Conservation (phyloP, 2,888 invertebrate species). For the Sussaba pulchella region DNA sequence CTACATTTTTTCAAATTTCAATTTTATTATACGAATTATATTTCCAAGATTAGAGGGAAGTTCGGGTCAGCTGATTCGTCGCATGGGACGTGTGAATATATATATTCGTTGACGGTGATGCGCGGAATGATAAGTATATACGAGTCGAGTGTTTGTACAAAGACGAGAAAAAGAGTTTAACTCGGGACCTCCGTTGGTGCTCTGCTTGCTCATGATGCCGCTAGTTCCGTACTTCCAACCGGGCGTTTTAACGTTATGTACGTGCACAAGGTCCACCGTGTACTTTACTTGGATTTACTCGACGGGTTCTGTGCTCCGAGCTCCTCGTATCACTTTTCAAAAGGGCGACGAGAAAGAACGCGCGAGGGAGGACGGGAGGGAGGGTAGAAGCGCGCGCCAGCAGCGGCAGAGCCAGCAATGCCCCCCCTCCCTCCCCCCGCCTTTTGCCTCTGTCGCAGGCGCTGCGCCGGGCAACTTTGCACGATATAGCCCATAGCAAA, state of each 20-base stretch:
- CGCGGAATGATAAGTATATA: too few species aligned
- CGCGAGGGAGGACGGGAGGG: constrained; percentile 16
- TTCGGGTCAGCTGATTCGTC: too few species aligned
- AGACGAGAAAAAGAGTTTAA: too few species aligned
- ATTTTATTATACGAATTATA: too few species aligned
- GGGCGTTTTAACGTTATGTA: constrained; percentile 41
- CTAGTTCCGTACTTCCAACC: constrained; percentile 5
- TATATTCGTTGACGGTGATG: too few species aligned
- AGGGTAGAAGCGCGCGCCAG: constrained; percentile 51
- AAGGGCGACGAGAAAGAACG: constrained; percentile 53
- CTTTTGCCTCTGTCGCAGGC: constrained; percentile 53
- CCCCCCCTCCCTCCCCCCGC: neutral
- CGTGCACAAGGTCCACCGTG: constrained; percentile 45
- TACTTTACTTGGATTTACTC: constrained; percentile 64
- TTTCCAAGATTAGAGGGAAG: too few species aligned
- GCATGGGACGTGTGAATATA: too few species aligned
- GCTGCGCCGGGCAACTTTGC: constrained; percentile 39
- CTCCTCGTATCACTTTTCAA: constrained; percentile 69
- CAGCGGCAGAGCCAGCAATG: constrained; percentile 32
- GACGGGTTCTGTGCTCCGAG: constrained; percentile 29
- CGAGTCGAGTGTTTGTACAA: too few species aligned
- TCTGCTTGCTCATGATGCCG: too few species aligned
- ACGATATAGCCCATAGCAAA: constrained; percentile 44
- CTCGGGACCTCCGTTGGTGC: too few species aligned
- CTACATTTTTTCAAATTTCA: too few species aligned